Base-by-base conservation (phyloP, 2,797 vertebrate species). In the Harpagifer antarcticus region DNA sequence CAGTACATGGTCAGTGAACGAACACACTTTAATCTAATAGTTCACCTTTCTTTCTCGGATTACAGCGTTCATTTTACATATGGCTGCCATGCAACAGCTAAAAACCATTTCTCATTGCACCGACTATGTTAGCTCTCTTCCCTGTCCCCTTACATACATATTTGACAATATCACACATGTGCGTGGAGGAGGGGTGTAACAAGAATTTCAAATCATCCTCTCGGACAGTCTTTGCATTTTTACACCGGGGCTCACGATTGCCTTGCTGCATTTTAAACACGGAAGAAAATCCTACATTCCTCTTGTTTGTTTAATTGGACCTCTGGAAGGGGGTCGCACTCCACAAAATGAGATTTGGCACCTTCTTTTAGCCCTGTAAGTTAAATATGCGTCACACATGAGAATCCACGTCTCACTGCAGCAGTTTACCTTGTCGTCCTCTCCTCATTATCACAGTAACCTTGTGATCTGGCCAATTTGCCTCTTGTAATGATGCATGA, bases 231-330 rank as follows among this genome's bases (percentile, higher is more conserved):
- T 78, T 73, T 78, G 72, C 78, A 82, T 83, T 86, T 88, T 72
- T 84, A 72, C 50, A 53, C 57, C 11, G 8, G 27, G 52, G 17
- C 65, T 52, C 52, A 17, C 53, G 60, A 56, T 57, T 5, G 7
- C 19, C 50, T 71, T 66, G 76, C 70, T 79, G 44, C 72, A 79
- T 87, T 84, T 83, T 62, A 72, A 70, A 67, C 19, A 17, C 53
- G 45, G 58, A 72, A 19, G 54, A 70, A 45, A 72, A 78, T 72
- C 83, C 43, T 16, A 45, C 79, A 82, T 86, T 88, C 76, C 57
- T 86, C 78, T 57, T 86, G 76, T 88, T 85, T 90, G 72, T 89
- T 90, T 93, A 93, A 93, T 92, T 93, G 89, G 83, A 87, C 78
- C 86, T 88, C 54, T 79, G 83, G 61, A 72, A 59, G 56, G 78